phyloP scores from a whole-genome alignment of 2,888 invertebrate species.

The Chymomyza fuscimana region DNA sequence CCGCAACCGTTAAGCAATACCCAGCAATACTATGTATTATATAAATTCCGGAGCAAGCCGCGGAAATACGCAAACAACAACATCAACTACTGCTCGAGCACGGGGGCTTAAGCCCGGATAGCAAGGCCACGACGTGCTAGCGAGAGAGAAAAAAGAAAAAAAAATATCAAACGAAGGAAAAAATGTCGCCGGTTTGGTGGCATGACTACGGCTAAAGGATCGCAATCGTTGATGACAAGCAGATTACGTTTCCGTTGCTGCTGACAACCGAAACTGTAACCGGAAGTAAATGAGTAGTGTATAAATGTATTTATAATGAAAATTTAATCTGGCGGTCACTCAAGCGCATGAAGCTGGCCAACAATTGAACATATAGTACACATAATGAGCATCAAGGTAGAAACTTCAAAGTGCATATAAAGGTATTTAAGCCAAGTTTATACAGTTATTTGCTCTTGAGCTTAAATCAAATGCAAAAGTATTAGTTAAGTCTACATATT shows the following conservation, averaged over 20 bases:
- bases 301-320: slow-evolving; percentile 61
- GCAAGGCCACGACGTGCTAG: background rate
- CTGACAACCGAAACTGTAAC: slow-evolving; percentile 61
- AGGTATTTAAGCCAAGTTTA: too few relatives aligned
- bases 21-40: background rate
- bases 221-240: slow-evolving; percentile 62
- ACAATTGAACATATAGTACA: background rate
- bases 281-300: slow-evolving; percentile 56
- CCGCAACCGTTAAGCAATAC: slow-evolving; percentile 55
- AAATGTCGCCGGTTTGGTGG: slow-evolving; percentile 6
- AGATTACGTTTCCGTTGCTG: slow-evolving; percentile 71
- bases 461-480: too few relatives aligned
- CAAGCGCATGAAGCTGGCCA: slow-evolving; percentile 13
- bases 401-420: background rate
- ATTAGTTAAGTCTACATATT: too few relatives aligned
- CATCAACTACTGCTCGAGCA: slow-evolving; percentile 19
- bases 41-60: slow-evolving; percentile 28
- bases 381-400: background rate
- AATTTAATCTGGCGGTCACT: slow-evolving; percentile 23
- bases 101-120: background rate
- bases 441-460: too few relatives aligned
- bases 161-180: background rate
- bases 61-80: slow-evolving; percentile 61
- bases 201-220: slow-evolving; percentile 9
- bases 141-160: background rate